A percentile compares a stretch with the other conserved stretches of the same genome.
Conservation (phyloP, 2,888 invertebrate species). For the Sinotaia quadrata region DNA sequence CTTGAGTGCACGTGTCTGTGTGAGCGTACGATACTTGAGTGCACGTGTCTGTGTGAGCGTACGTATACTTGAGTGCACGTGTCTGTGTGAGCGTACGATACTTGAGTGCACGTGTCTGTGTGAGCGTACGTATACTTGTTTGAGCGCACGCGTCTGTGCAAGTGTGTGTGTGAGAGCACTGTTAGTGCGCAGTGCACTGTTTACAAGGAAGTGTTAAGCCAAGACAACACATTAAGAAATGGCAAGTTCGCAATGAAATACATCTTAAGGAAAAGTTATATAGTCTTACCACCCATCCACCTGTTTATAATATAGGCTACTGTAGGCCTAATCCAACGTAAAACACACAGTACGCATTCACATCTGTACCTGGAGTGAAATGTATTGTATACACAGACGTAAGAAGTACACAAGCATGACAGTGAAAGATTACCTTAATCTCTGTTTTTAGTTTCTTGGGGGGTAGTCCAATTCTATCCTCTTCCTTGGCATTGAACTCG, state of each 20-base stretch:
- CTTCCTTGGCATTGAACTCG: slow-evolving; percentile 67
- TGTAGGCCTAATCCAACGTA: too few species aligned
- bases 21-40: too few species aligned
- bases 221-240: too few species aligned
- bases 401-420: neutral
- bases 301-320: too few species aligned
- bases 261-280: too few species aligned
- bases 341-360: too few species aligned
- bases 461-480: slow-evolving; percentile 60
- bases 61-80: neutral
- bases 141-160: neutral
- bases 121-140: too few species aligned
- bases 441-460: slow-evolving; percentile 66
- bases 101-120: neutral
- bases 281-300: too few species aligned
- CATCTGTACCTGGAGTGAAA: neutral
- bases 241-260: too few species aligned
- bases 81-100: neutral
- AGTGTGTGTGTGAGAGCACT: neutral
- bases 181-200: neutral
- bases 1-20: too few species aligned
- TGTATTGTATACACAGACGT: neutral
- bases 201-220: neutral
- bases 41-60: slow-evolving; percentile 1
- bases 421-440: slow-evolving; percentile 46